Evolutionary conservation across 2,797 vertebrate species (phyloP), one percentile per base, ranked within the genome.

Genomic region (Myoxocephalus aenaeus): DNA sequence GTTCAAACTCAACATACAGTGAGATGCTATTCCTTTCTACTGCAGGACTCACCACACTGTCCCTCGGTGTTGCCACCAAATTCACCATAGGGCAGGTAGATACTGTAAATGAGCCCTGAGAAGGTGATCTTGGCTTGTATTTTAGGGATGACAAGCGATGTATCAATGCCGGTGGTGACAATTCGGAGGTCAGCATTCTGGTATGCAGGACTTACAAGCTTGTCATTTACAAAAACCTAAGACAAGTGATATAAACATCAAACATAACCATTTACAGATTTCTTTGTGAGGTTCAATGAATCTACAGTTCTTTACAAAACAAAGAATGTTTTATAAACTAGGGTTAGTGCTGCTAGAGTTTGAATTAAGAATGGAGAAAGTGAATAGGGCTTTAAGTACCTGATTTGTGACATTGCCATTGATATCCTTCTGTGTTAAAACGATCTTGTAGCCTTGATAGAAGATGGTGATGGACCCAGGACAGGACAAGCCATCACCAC

Each of bases 11-110:
- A 25, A 25, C 17, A 75, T 63, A 25, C 18, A 59, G 7, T 44
- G 44, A 34, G 2, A 58, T 71, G 18, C 0, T 27, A 57, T 56
- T 32, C 0, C 58, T 71, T 32, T 72, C 6, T 38, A n/a, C 22
- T 95, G 5, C 22, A 73, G 27, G 36, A 89, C 92, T 88, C 79
- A 94, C 97, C 97, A 54, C 97, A 98, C 73, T 97, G 97, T 86
- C 97, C 97, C 65, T 95, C 82, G 1, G 96, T 97, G 86, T 98
- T 98, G 83, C 95, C 92, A 34, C 89, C 91, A 65, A 98, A 97
- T 9, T 71, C 29, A 9, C 40, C 48, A 83, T 90, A 94, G 8
- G 96, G 95, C 84, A 98, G 84, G 73, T 87, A 78, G 82, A 98
- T 89, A 46, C 94, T 92, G 86, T 97, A 98, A 77, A 93, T 82